Evolutionary conservation across 1,140 invertebrate genomes (phyloP).

Genomic region (Saccostrea echinata): DNA sequence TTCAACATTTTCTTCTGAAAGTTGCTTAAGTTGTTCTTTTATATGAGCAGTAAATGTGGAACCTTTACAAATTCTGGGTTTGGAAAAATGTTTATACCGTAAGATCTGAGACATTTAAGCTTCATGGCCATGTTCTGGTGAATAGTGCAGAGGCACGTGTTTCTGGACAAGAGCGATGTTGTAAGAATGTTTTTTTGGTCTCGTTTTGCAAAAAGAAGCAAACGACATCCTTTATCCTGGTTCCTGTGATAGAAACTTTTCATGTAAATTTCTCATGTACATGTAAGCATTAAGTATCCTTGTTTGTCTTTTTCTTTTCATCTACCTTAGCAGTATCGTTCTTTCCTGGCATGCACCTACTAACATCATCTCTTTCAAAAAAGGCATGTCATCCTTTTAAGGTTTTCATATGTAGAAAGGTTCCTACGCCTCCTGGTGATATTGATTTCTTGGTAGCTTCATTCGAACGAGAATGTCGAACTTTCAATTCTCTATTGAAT

Average conservation of each 20-base stretch:
- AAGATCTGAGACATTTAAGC: conserved; percentile 34
- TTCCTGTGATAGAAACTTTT: conserved; percentile 43
- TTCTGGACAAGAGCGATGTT: conserved; percentile 45
- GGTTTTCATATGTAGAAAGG: not conserved
- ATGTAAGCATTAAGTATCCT: conserved; percentile 45
- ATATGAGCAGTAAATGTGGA: too few relatives aligned
- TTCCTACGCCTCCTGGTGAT: not conserved
- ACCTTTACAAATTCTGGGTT: conserved; percentile 45
- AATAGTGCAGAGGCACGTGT: conserved; percentile 55
- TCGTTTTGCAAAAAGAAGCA: conserved; percentile 45
- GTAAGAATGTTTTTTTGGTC: conserved; percentile 45
- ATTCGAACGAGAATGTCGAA: not conserved
- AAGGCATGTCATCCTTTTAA: not conserved
- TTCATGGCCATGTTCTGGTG: conserved; percentile 55
- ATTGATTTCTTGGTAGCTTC: not conserved
- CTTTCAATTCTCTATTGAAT: not conserved
- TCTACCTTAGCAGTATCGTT: not conserved
- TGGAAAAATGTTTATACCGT: not conserved
- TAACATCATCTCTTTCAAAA: conserved; percentile 41
- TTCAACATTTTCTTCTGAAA: too few relatives aligned
- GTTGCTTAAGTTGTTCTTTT: too few relatives aligned
- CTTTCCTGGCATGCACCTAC: conserved; percentile 35
- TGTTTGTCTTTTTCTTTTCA: conserved; percentile 3
- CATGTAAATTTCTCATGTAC: conserved; percentile 44
- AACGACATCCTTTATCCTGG: not conserved